These are phyloP conservation scores for Machaerirhynchus nigripectus DNA, from an alignment of 2,113 vertebrate species.

Conservation along the genomic window DNA sequence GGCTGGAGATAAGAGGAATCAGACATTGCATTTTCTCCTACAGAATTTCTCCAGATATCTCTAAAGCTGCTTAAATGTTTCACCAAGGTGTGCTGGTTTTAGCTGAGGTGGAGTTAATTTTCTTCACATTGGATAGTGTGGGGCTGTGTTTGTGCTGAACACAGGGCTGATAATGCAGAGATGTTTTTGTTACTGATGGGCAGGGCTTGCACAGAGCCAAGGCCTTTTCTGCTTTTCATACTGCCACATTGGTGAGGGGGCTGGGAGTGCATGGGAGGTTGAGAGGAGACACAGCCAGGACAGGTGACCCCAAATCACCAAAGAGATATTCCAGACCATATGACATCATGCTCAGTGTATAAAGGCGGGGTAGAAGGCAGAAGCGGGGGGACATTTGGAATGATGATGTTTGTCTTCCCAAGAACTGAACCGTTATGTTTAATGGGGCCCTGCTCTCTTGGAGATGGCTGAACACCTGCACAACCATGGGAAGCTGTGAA, in stretches of 20 bases:
- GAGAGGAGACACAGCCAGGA: background rate
- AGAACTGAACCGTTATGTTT: fast-evolving
- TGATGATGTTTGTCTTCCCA: background rate
- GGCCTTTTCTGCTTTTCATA: background rate
- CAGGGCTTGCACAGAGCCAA: background rate
- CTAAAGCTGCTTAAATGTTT: background rate
- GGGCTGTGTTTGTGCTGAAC: background rate
- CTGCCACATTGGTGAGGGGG: fast-evolving
- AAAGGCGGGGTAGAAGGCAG: background rate
- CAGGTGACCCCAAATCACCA: background rate
- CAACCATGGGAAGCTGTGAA: background rate
- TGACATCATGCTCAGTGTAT: background rate
- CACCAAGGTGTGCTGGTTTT: background rate
- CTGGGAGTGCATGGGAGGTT: too few relatives aligned
- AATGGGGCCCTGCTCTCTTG: too few relatives aligned
- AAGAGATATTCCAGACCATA: background rate
- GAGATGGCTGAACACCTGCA: background rate
- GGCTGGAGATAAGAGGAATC: background rate
- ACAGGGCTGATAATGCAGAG: background rate
- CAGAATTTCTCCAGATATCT: background rate
- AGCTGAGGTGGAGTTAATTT: background rate
- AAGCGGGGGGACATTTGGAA: fast-evolving
- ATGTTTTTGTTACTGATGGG: background rate
- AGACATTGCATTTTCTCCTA: background rate
- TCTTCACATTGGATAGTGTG: background rate